Evolutionary conservation across 2,888 invertebrate species (phyloP), one percentile per base, ranked within the genome.

Genomic region (Drosophila formosana): DNA sequence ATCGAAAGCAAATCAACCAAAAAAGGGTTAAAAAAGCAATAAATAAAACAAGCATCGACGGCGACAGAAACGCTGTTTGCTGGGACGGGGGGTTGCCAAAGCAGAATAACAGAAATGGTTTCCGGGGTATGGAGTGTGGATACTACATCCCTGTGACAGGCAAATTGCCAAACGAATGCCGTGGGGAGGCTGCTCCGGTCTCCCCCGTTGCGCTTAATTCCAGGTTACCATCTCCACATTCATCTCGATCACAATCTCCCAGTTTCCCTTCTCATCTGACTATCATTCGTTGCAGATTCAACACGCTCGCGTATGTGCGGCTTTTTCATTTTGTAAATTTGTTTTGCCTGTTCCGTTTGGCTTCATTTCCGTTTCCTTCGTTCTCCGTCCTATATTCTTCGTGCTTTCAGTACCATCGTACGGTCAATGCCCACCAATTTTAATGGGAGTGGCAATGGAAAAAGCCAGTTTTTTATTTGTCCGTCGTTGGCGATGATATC

Each of bases 21-120:
- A 81, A 91, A 91, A 90, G 91, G 91, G 92, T 91, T 85, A 89
- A 88, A 89, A 92, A 91, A 89, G 91, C 91, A 88, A 91, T 91
- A 91, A 91, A 91, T 91, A 91, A 90, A 87, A 91, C 90, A 91
- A 91, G 92, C 82, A 88, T 83, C 81, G 76, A 78, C 83, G 81
- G 87, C 84, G 81, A 86, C 83, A 81, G 82, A 89, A 86, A 88
- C 91, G 91, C 90, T 90, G 89, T 89, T 90, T 89, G 89, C 88
- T 78, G 80, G 70, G 68, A 56, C 64, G 60, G 71, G 68, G 65
- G 52, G 65, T 57, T 50, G 57, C 7, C 25, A n/a, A 23, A 13
- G 46, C 13, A 8, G 45, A 23, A 9, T 23, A 28, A n/a, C 11
- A 34, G 43, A 3, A 1, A 3, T 26, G 8, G 9, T 1, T 9